Evolutionary conservation across 1,140 invertebrate genomes (phyloP).

Genomic region (Drosophila parabipectinata): DNA sequence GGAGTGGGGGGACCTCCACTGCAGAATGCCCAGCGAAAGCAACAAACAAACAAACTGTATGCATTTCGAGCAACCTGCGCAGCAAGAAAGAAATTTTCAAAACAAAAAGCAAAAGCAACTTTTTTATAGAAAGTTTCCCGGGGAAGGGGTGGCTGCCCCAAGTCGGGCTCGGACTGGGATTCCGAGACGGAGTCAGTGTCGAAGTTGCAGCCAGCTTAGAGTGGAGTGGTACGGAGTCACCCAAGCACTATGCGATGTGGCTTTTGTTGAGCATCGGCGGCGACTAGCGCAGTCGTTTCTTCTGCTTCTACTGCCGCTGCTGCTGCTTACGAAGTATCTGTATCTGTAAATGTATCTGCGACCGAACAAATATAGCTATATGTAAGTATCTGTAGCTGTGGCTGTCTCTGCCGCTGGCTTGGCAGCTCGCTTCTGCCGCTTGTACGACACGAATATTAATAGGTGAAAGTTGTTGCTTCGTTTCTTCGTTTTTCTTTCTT

Average conservation of each 20-base stretch:
- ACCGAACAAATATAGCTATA: neutral
- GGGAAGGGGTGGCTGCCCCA: constrained; percentile 36
- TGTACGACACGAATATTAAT: constrained; percentile 83
- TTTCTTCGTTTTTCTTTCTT: constrained; percentile 53
- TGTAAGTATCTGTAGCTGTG: constrained; percentile 11
- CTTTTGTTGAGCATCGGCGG: constrained; percentile 62
- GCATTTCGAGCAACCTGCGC: constrained; percentile 32
- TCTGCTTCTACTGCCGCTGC: constrained; percentile 52
- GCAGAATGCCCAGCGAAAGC: constrained; percentile 48
- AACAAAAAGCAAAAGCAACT: constrained; percentile 48
- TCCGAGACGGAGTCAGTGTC: constrained; percentile 1
- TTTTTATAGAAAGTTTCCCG: constrained; percentile 54
- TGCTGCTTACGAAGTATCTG: constrained; percentile 20
- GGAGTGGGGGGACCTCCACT: neutral
- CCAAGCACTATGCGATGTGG: constrained; percentile 50
- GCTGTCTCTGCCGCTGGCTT: constrained; percentile 15
- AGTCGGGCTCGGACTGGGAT: neutral
- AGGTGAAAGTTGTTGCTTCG: constrained; percentile 84
- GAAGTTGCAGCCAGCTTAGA: constrained; percentile 44
- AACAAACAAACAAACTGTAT: constrained; percentile 47
- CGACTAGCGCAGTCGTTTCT: constrained; percentile 59
- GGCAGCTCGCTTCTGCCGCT: constrained; percentile 61
- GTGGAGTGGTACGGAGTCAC: constrained; percentile 29
- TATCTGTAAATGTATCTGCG: constrained; percentile 21
- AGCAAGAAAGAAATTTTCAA: constrained; percentile 51